Percentiles rank a stretch among this genome's conserved stretches.
Conservation (phyloP, 1,140 invertebrate genomes). For the Bradynema listronoti region DNA sequence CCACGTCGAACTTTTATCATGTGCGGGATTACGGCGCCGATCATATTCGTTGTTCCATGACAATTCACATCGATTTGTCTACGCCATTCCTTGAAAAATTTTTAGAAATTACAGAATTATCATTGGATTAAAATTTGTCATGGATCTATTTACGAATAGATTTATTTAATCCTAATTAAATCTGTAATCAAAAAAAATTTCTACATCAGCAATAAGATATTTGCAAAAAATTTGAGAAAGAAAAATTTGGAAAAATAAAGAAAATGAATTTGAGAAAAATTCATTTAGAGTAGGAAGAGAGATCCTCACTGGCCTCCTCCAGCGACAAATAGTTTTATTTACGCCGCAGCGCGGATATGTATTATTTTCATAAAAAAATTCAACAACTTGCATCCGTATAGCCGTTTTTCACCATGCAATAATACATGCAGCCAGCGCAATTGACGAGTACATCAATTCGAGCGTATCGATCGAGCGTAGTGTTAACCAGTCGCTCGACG, state of each 20-base stretch:
- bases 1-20: conserved; percentile 59
- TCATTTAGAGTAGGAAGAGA: too few relatives aligned
- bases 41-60: conserved; percentile 60
- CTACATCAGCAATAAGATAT: too few relatives aligned
- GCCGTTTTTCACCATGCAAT: conserved; percentile 59
- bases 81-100: conserved; percentile 58
- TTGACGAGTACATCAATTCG: conserved; percentile 61
- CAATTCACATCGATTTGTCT: conserved; percentile 60
- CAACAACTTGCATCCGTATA: conserved; percentile 48
- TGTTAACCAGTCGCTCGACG: conserved; percentile 21
- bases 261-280: too few relatives aligned
- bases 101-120: too few relatives aligned
- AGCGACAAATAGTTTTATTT: not conserved
- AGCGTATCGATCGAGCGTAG: conserved; percentile 50
- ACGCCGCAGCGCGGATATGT: not conserved
- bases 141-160: too few relatives aligned
- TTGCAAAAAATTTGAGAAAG: too few relatives aligned
- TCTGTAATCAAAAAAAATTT: too few relatives aligned
- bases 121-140: too few relatives aligned
- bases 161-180: too few relatives aligned
- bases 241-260: too few relatives aligned
- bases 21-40: conserved; percentile 59
- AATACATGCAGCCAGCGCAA: conserved; percentile 61
- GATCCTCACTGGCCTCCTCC: too few relatives aligned
- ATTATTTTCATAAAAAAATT: conserved; percentile 12